Conservation (phyloP, 2,797 vertebrate genomes). For the Phoeniculus purpureus region DNA sequence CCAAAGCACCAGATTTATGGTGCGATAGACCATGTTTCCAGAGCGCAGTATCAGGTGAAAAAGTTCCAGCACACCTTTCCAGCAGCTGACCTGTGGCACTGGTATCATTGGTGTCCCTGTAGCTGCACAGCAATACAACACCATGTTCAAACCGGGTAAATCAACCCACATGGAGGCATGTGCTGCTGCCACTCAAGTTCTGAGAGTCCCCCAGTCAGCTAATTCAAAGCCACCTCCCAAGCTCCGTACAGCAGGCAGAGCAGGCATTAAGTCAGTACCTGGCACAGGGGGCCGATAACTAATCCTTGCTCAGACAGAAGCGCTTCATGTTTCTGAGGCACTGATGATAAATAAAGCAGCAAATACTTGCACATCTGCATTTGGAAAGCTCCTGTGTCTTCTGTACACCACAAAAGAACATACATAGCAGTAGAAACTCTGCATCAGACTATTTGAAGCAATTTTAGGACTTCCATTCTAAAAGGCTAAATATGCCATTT, state of each 20-base stretch:
- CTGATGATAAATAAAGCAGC: not conserved
- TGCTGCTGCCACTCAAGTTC: not conserved
- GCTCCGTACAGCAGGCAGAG: not conserved
- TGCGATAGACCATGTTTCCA: not conserved
- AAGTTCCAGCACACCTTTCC: not conserved
- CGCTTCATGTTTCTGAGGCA: not conserved
- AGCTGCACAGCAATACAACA: not conserved
- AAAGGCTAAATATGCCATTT: not conserved
- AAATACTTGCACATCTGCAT: not conserved
- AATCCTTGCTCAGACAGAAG: not conserved
- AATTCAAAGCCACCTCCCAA: not conserved
- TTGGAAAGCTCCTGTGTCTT: not conserved
- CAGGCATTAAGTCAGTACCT: not conserved
- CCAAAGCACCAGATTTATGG: not conserved
- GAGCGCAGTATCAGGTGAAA: not conserved
- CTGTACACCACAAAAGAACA: not conserved
- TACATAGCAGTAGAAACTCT: not conserved
- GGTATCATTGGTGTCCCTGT: not conserved
- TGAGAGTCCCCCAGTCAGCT: not conserved
- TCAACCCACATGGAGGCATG: not conserved
- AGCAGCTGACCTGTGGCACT: not conserved
- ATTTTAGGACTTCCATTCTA: constrained; percentile 13
- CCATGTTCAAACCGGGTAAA: not conserved
- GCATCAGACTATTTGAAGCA: not conserved
- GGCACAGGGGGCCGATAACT: not conserved